Evolutionary conservation across 2,888 invertebrate species (phyloP), one percentile per base, ranked within the genome.

Genomic region (Ypsolopha scabrella): DNA sequence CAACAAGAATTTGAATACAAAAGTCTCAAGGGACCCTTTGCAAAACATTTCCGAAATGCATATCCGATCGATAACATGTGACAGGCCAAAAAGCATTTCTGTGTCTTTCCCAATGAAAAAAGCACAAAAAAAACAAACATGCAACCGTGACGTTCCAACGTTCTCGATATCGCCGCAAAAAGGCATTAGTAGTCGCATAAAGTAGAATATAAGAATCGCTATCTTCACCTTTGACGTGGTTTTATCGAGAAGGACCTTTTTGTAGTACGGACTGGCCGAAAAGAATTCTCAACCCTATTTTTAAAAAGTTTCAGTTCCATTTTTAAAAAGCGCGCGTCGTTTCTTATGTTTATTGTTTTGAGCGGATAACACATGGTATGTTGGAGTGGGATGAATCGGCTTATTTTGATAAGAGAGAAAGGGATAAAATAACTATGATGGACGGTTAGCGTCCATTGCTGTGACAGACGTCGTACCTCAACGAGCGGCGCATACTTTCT

Each of bases 61-160:
- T 69, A 68, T 67, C 63, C 65, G 63, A 62, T 60, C 72, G 85
- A 82, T 85, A 85, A 81, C 74, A 68, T 24, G 68, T 58, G 71
- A 75, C 70, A 75, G 68, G 70, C 72, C 80, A 82, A 83, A 85
- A 76, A 86, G 86, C 86, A 76, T 86, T 85, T 83, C 81, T 75
- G 82, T 86, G 86, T 86, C 75, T 65, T 65, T 66, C 65, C 61
- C 60, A 59, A 56, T 57, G 55, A 62, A 63, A 66, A 67, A 68
- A 72, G 69, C 68, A 57, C 49, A 61, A 67, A 68, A 70, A 68
- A 65, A 70, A 62, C 63, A 62, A 67, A 56, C 56, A 63, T 65
- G 59, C 58, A 64, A 65, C 71, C 70, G 73, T 75, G 75, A 76
- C 75, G 72, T 75, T 70, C 62, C 66, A 70, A 70, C 69, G 66